Evolutionary conservation across 2,113 vertebrate genomes (phyloP).

Genomic region (Ramphastos sulfuratus): DNA sequence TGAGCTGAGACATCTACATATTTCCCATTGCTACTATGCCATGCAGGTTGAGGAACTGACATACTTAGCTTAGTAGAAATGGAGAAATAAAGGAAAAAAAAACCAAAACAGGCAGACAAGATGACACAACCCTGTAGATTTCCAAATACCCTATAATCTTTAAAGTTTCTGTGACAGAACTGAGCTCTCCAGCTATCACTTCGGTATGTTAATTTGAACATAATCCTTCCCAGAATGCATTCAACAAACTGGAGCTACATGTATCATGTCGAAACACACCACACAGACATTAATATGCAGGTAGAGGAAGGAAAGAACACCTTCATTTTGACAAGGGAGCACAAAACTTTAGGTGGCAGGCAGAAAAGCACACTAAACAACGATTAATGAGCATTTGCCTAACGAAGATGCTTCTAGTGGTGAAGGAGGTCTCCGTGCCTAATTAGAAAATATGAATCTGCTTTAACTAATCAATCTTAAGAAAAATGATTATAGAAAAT

Average conservation of each 20-base stretch:
- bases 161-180: neutral
- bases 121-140: neutral
- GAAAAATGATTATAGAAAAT: neutral
- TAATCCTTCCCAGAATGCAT: neutral
- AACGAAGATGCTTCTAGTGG: neutral
- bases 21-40: neutral
- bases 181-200: neutral
- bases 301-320: neutral
- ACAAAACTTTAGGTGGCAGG: neutral
- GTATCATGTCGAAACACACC: neutral
- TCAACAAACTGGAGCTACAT: neutral
- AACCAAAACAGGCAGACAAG: neutral
- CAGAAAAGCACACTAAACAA: neutral
- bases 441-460: constrained; percentile 7
- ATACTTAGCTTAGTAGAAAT: neutral
- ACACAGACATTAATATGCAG: neutral
- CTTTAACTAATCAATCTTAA: constrained; percentile 5
- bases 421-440: neutral
- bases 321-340: neutral
- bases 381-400: neutral
- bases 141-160: neutral
- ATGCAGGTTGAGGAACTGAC: neutral
- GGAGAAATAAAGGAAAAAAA: neutral
- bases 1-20: neutral
- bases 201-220: neutral